Evolutionary conservation across 2,113 vertebrate genomes (phyloP).

Genomic region (Hemibagrus wyckioides): DNA sequence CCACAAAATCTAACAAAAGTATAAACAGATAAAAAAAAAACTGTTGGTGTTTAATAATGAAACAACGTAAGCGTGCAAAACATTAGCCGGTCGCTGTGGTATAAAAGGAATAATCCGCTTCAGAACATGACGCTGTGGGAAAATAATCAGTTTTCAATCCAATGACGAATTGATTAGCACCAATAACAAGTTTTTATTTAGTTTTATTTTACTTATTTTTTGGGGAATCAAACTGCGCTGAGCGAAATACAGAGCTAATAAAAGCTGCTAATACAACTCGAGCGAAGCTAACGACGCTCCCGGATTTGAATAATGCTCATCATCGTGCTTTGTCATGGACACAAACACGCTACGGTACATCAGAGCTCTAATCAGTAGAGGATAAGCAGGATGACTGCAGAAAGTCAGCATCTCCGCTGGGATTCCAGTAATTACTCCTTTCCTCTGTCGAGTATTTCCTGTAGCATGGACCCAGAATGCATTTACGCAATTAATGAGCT

Average conservation of each 20-base stretch:
- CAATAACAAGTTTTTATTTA: too few relatives aligned
- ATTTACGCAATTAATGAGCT: not conserved
- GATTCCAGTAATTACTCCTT: conserved; percentile 13
- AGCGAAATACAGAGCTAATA: not conserved
- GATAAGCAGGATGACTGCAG: not conserved
- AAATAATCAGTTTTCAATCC: not conserved
- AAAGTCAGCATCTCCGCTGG: not conserved
- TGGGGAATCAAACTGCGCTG: not conserved
- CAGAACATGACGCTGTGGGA: not conserved
- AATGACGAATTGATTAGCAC: too few relatives aligned
- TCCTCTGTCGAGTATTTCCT: not conserved
- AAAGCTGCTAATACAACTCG: not conserved
- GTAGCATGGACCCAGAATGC: not conserved
- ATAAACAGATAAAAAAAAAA: not conserved
- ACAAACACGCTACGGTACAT: not conserved
- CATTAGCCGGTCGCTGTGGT: not conserved
- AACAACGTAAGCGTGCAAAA: not conserved
- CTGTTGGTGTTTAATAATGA: not conserved
- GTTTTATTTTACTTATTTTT: too few relatives aligned
- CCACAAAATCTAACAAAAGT: too few relatives aligned
- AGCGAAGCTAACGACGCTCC: not conserved
- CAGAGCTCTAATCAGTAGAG: not conserved
- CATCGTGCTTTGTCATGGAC: not conserved
- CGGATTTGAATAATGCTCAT: not conserved
- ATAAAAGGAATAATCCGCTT: not conserved